A percentile compares a stretch with the other conserved stretches of the same genome.
Conservation (phyloP, 2,888 invertebrate genomes). For the Acanthosepion pharaonis region DNA sequence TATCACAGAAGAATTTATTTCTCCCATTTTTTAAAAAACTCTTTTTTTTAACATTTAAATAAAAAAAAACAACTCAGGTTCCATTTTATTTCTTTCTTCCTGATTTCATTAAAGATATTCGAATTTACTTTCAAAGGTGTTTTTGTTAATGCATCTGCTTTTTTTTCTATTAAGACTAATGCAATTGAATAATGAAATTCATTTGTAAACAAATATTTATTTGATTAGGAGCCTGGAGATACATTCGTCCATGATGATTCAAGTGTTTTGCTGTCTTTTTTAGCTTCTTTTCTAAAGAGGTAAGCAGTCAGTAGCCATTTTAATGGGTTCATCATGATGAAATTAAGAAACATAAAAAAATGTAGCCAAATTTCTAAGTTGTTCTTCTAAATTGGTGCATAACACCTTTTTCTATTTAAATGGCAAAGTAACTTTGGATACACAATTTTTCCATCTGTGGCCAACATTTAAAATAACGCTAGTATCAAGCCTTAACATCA, state of each 20-base stretch:
- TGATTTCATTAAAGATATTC: background rate
- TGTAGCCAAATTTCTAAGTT: too few species aligned
- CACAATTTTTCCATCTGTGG: background rate
- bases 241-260: background rate
- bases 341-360: background rate
- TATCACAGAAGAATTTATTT: background rate
- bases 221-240: background rate
- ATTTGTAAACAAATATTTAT: constrained; percentile 16
- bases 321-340: constrained; percentile 18
- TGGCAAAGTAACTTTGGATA: background rate
- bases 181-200: background rate
- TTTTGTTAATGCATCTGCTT: background rate
- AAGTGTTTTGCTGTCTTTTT: background rate
- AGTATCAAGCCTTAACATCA: background rate
- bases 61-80: background rate
- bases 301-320: background rate
- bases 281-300: background rate
- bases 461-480: background rate
- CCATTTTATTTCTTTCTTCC: background rate
- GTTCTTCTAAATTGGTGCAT: background rate
- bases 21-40: background rate
- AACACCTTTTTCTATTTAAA: background rate
- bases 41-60: background rate
- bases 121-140: background rate
- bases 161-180: constrained; percentile 11